Evolutionary conservation across 1,140 invertebrate genomes (phyloP), one percentile per base, ranked within the genome.

Genomic region (Drosophila nigrodunni): DNA sequence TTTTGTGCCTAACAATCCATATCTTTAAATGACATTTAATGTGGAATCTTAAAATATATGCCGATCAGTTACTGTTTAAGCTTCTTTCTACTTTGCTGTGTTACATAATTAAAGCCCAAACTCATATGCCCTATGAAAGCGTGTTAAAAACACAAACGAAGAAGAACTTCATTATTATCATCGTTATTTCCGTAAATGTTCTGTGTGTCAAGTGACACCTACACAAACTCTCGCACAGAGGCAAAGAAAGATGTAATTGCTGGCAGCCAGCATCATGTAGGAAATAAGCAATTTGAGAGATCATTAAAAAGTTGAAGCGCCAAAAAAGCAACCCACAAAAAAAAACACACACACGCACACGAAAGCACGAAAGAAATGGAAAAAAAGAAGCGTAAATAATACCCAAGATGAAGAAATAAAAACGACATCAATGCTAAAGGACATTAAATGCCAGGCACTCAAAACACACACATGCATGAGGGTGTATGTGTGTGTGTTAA

Each of bases 261-360:
- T 80, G 77, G 46, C 77, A 78, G 74, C 58, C 81, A 83, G 80
- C 80, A 79, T 79, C 61, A 78, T 89, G 85, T 89, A 90, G 85
- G 85, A 89, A 89, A 89, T 89, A 89, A 89, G 85, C 85, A 89
- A 89, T 89, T 89, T 89, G 85, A 83, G 85, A 89, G 85, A 89
- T 89, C 85, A 89, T 89, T 89, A 89, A 89, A 89, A 89, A 89
- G 85, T 88, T 88, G 71, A 89, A 88, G 77, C 83, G 79, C 59
- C 65, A 82, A 74, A 79, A 86, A 77, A 74, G 34, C 69, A 7
- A 49, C 43, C 59, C 15, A 37, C 37, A 64, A 52, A 21, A 35
- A 21, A 25, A 4, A 25, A 4, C 2, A 25, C 25, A 15, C 15
- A 15, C 15, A 15, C 15, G 15, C 15, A 15, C 15, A 15, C 15